Evolutionary conservation across 2,888 invertebrate species (phyloP).

Genomic region (Pherbina coryleti): DNA sequence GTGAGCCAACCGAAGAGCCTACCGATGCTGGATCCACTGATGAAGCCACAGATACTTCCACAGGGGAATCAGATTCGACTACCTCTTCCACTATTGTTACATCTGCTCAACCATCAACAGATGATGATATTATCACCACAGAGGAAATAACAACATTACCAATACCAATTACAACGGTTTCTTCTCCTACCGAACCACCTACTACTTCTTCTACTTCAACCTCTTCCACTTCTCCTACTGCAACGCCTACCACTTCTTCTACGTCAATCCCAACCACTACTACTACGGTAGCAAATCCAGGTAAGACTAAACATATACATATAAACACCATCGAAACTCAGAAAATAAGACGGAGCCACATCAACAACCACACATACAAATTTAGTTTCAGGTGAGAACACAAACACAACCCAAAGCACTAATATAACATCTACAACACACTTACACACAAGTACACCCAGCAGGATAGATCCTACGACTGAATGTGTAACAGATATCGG

Average conservation of each 20-base stretch:
- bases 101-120: too few species aligned
- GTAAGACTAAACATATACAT: background rate
- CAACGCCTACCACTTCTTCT: background rate
- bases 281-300: background rate
- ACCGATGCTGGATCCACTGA: too few species aligned
- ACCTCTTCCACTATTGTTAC: too few species aligned
- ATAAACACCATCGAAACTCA: background rate
- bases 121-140: too few species aligned
- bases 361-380: background rate
- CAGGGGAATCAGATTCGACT: too few species aligned
- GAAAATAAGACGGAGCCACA: background rate
- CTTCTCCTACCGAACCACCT: too few species aligned
- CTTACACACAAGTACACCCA: constrained; percentile 22
- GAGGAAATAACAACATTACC: too few species aligned
- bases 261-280: background rate
- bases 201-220: background rate
- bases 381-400: constrained; percentile 14
- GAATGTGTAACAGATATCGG: too few species aligned
- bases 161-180: too few species aligned
- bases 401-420: constrained; percentile 10
- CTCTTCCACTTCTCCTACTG: background rate
- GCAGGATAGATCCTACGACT: too few species aligned
- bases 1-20: background rate
- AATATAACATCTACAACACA: constrained; percentile 23
- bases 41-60: too few species aligned